A percentile compares a stretch with the other conserved stretches of the same genome.
Evolutionary conservation across 1,140 invertebrate species (phyloP).

Genomic region (Hycleus phaleratus): DNA sequence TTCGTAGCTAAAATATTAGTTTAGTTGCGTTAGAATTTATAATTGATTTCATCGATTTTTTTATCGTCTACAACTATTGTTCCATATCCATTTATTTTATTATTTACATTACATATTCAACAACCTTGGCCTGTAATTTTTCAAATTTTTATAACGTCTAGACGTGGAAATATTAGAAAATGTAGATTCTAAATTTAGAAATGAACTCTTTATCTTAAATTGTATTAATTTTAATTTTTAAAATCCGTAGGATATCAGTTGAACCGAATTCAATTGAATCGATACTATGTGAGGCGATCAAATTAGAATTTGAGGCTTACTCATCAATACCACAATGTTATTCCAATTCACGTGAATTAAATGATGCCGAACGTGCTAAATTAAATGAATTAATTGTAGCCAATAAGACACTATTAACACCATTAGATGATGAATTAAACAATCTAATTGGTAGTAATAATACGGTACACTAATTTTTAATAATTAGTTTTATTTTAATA

Average conservation of each 20-base stretch:
- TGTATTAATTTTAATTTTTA: not conserved
- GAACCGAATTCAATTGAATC: slow-evolving; percentile 64
- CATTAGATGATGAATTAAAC: slow-evolving; percentile 72
- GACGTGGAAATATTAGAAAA: too few relatives aligned
- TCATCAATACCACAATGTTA: slow-evolving; percentile 50
- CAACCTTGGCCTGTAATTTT: too few relatives aligned
- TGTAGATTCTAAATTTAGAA: too few relatives aligned
- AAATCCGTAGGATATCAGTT: not conserved
- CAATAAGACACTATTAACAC: slow-evolving; percentile 72
- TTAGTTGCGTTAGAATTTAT: too few relatives aligned
- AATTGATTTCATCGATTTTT: too few relatives aligned
- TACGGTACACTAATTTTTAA: slow-evolving; percentile 11
- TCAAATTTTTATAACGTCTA: too few relatives aligned
- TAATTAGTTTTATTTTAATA: too few relatives aligned
- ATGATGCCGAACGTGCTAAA: slow-evolving; percentile 73
- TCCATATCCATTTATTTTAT: too few relatives aligned
- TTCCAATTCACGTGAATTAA: slow-evolving; percentile 58
- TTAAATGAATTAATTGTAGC: slow-evolving; percentile 76
- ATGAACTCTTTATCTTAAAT: too few relatives aligned
- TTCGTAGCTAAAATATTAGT: too few relatives aligned
- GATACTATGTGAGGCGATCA: slow-evolving; percentile 73
- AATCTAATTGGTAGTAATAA: slow-evolving; percentile 54
- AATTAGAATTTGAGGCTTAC: slow-evolving; percentile 70
- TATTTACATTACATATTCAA: too few relatives aligned
- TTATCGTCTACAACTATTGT: too few relatives aligned